Evolutionary conservation across 2,888 invertebrate species (phyloP), one percentile per base, ranked within the genome.

Genomic region (Lingula anatina): DNA sequence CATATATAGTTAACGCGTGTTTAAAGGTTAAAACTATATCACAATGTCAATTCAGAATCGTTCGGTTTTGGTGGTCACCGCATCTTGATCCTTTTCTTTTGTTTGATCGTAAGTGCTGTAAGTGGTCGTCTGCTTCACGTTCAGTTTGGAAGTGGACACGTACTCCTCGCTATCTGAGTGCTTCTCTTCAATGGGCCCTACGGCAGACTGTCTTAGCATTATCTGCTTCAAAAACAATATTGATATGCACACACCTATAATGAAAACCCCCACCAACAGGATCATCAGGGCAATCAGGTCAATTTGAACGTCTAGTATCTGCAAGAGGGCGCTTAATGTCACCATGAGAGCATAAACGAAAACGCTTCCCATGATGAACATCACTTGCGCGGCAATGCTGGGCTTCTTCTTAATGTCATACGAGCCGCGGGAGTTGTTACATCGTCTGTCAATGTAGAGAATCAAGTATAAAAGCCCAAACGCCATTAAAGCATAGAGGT

Each of bases 401-500:
- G n/a, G n/a, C 15, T 31, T 31, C 15, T 15, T 15, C 9, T 12
- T 31, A 15, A 15, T 9, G 9, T 15, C 31, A 31, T 31, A 31
- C 31, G 31, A 12, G 15, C 9, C 31, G 18, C 31, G 23, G 15
- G 7, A 7, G n/a, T 21, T 15, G 9, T 26, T 2, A 31, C 44
- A 12, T 25, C 31, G 26, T 12, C 18, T 25, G 28, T 49, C 45
- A 5, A 49, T 27, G 15, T 45, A 26, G 4, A 40, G 39, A 18
- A 49, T 39, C 5, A 28, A 39, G 24, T 25, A 49, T 12, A 40
- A 38, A 9, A 49, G 31, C 12, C 23, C n/a, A 44, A 44, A 49
- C 0, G 26, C 49, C 20, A 31, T 28, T 1, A 49, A 12, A 18
- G 45, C 35, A 18, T 38, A 35, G 3, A 49, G 31, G 24, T 49